Conservation (phyloP, 2,888 invertebrate species). For the Drosophila vallismaia region DNA sequence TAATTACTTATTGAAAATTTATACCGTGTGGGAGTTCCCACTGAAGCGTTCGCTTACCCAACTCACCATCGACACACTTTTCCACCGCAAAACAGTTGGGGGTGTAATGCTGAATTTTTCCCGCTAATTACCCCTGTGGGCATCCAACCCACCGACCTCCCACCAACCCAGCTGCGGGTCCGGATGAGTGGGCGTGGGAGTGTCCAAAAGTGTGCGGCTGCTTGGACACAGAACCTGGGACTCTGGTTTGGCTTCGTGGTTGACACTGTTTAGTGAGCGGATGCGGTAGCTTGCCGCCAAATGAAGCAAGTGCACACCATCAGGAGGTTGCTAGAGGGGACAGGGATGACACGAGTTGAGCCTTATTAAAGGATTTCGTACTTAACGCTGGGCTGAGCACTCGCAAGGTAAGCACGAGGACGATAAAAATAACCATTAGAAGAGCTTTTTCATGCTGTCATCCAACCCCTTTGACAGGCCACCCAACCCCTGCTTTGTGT, state of each 20-base stretch:
- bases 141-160: not conserved
- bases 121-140: conserved; percentile 32
- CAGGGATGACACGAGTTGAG: conserved; percentile 45
- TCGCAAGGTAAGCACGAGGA: conserved; percentile 45
- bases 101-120: not conserved
- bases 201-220: conserved; percentile 36
- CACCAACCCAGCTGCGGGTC: not conserved
- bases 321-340: not conserved
- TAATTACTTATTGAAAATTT: not conserved
- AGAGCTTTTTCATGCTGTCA: conserved; percentile 50
- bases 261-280: conserved; percentile 55
- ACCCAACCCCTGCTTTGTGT: conserved; percentile 23
- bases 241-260: conserved; percentile 47
- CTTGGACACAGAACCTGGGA: conserved; percentile 28
- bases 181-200: conserved; percentile 4
- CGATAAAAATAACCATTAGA: conserved; percentile 71
- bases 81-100: conserved; percentile 22
- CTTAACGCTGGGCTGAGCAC: conserved; percentile 45
- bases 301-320: conserved; percentile 74
- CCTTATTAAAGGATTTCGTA: conserved; percentile 69
- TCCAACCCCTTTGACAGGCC: not conserved
- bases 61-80: conserved; percentile 24
- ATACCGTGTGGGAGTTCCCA: not conserved
- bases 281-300: conserved; percentile 48
- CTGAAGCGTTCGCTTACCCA: not conserved